Conservation (phyloP, 2,797 vertebrate genomes). For the Smutsia gigantea region DNA sequence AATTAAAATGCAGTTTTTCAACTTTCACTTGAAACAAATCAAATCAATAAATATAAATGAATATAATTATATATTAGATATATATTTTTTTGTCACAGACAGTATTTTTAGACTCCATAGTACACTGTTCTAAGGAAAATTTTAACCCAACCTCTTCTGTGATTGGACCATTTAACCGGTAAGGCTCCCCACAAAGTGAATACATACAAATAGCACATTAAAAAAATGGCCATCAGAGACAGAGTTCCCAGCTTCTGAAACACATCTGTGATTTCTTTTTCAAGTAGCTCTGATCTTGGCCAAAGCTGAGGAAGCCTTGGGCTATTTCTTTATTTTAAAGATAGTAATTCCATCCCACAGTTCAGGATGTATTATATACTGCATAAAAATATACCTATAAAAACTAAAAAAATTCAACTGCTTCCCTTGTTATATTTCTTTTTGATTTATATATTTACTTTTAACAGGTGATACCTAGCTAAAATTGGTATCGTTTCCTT, state of each 20-base stretch:
- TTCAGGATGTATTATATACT: neutral
- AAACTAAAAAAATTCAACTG: neutral
- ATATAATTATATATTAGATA: neutral
- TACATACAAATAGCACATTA: neutral
- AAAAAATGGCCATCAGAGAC: neutral
- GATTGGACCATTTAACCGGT: neutral
- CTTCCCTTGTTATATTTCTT: slow-evolving; percentile 2
- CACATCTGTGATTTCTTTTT: neutral
- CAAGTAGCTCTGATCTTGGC: neutral
- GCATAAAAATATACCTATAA: slow-evolving; percentile 2
- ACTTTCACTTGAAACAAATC: slow-evolving; percentile 34
- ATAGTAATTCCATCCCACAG: neutral
- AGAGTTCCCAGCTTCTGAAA: neutral
- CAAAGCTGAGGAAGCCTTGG: neutral
- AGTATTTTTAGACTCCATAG: neutral
- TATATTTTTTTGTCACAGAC: neutral
- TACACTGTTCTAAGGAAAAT: neutral
- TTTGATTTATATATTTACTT: neutral
- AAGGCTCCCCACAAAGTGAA: neutral
- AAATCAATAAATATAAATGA: slow-evolving; percentile 24
- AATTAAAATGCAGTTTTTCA: neutral
- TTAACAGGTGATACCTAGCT: neutral
- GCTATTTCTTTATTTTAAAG: neutral
- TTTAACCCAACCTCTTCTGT: neutral
- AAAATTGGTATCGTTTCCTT: slow-evolving; percentile 8